phyloP scores from a whole-genome alignment of 2,888 invertebrate species.

The Peribatodes rhomboidaria region DNA sequence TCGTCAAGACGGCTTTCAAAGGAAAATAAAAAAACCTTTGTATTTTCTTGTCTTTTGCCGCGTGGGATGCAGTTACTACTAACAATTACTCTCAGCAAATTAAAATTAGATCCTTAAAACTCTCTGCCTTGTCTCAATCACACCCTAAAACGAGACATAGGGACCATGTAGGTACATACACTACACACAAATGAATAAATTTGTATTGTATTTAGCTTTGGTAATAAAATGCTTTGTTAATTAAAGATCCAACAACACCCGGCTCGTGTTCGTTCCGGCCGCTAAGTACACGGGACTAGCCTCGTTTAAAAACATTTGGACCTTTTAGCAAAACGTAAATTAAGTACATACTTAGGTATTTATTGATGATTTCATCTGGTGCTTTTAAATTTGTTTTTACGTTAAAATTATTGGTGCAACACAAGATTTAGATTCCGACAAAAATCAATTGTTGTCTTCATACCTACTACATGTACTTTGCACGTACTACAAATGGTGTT shows the following conservation, averaged over 20 bases:
- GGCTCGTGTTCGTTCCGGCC: background rate
- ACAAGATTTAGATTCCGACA: background rate
- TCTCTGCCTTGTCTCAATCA: conserved; percentile 65
- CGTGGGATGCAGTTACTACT: conserved; percentile 66
- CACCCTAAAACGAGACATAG: conserved; percentile 16
- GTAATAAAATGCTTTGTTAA: conserved; percentile 10
- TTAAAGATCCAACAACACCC: conserved; percentile 14
- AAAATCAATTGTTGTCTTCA: no score
- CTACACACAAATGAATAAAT: conserved; percentile 16
- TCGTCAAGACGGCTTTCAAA: conserved; percentile 76
- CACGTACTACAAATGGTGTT: no score
- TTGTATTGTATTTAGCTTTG: conserved; percentile 8
- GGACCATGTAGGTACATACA: conserved; percentile 5
- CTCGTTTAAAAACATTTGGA: no score
- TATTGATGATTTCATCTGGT: no score
- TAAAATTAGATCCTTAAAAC: conserved; percentile 70
- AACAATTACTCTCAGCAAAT: conserved; percentile 71
- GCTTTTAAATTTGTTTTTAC: no score
- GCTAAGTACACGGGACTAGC: background rate
- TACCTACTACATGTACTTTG: no score
- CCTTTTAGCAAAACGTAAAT: no score
- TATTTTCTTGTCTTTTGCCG: conserved; percentile 74
- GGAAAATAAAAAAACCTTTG: conserved; percentile 72
- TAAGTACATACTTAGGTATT: no score
- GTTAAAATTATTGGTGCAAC: background rate